Conservation (phyloP, 2,113 vertebrate species). For the Tragelaphus scriptus region DNA sequence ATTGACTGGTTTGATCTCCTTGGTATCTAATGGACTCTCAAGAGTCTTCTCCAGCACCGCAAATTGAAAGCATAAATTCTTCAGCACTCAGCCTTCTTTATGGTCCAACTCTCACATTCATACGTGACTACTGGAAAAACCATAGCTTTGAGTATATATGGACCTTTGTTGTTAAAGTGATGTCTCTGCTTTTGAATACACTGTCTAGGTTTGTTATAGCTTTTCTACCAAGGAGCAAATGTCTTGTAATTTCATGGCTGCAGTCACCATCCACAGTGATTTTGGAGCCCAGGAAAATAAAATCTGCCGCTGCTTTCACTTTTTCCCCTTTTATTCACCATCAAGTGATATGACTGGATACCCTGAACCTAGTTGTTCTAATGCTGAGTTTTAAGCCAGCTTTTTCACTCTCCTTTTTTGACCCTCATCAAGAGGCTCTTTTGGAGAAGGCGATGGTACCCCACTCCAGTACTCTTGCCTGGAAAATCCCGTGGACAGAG, state of each 20-base stretch:
- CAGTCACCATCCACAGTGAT: background rate
- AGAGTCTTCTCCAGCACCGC: background rate
- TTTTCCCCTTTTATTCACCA: background rate
- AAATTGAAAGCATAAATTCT: background rate
- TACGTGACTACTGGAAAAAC: background rate
- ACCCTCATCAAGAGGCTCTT: background rate
- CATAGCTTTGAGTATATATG: background rate
- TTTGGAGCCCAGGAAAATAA: background rate
- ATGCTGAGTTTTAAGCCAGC: background rate
- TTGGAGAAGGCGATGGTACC: background rate
- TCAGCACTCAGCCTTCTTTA: background rate
- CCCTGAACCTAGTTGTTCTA: background rate
- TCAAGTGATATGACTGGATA: background rate
- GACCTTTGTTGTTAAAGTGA: background rate
- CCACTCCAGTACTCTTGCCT: too few relatives aligned
- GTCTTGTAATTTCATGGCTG: background rate
- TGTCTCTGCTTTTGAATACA: background rate
- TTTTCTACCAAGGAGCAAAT: background rate
- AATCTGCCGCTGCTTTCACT: background rate
- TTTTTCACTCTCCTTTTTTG: background rate
- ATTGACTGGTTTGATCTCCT: background rate
- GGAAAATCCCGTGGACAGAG: too few relatives aligned
- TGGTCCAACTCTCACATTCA: background rate
- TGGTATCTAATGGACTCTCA: background rate
- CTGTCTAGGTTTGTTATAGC: background rate